Percentiles rank a stretch among this genome's conserved stretches.
phyloP scores from a whole-genome alignment of 2,113 vertebrate genomes.

The Gnathonemus echidnorhynchus region DNA sequence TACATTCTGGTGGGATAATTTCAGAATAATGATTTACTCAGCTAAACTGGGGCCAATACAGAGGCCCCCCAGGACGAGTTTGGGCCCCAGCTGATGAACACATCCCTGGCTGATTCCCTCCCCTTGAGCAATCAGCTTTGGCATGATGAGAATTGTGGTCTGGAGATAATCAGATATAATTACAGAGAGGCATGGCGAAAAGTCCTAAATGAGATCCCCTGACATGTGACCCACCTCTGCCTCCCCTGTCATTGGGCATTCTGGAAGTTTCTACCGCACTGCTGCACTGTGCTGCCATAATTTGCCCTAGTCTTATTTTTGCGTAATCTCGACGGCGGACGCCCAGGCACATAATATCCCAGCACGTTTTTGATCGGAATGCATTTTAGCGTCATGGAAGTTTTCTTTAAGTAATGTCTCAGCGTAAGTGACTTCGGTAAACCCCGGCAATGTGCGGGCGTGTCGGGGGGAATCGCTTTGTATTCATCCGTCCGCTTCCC shows the following conservation, averaged over 20 bases:
- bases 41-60: neutral
- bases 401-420: neutral
- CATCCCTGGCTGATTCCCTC: neutral
- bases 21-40: neutral
- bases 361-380: neutral
- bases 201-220: neutral
- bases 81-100: neutral
- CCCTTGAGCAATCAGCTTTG: neutral
- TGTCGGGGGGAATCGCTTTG: neutral
- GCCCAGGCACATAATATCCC: neutral
- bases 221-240: neutral
- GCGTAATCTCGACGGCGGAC: neutral
- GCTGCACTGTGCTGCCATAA: neutral
- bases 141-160: neutral
- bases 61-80: neutral
- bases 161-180: neutral
- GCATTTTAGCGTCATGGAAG: neutral
- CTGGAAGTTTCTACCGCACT: neutral
- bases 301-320: neutral
- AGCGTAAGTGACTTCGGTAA: neutral
- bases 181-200: too few relatives aligned
- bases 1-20: neutral
- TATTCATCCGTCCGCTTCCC: slow-evolving; percentile 4
- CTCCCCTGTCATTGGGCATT: neutral
- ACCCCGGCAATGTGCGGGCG: neutral